These are phyloP conservation scores for Dasyornis broadbenti DNA, from an alignment of 2,113 vertebrate species.

Conservation along the genomic window DNA sequence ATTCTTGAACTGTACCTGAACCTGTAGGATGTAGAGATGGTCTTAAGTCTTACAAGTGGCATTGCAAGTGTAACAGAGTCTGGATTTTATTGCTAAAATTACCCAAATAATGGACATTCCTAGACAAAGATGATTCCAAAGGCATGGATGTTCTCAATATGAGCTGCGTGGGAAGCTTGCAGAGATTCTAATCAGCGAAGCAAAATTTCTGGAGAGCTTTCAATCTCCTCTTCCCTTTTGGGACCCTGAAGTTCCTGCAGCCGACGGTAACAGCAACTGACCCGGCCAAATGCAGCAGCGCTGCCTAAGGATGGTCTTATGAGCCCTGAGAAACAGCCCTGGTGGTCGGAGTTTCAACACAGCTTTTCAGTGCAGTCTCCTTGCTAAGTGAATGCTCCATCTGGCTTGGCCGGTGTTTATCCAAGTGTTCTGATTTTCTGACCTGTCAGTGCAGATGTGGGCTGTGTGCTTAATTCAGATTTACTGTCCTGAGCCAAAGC, in stretches of 20 bases:
- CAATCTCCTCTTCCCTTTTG: not conserved
- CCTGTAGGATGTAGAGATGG: not conserved
- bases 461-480: not conserved
- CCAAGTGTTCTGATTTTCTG: not conserved
- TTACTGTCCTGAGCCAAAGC: not conserved
- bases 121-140: not conserved
- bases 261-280: not conserved
- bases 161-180: not conserved
- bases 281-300: not conserved
- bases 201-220: constrained; percentile 1
- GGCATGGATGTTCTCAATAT: not conserved
- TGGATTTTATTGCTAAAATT: not conserved
- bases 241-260: not conserved
- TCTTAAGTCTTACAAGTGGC: not conserved
- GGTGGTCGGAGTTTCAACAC: not conserved
- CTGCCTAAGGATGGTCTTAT: not conserved
- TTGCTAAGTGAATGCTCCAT: not conserved
- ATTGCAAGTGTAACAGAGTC: not conserved
- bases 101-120: not conserved
- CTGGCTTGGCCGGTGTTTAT: not conserved
- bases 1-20: not conserved
- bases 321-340: not conserved
- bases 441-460: not conserved
- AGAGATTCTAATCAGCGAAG: constrained; percentile 9
- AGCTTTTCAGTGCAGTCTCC: not conserved